A percentile compares a stretch with the other conserved stretches of the same genome.
phyloP scores from a whole-genome alignment of 2,888 invertebrate species.

The Rotaria socialis region DNA sequence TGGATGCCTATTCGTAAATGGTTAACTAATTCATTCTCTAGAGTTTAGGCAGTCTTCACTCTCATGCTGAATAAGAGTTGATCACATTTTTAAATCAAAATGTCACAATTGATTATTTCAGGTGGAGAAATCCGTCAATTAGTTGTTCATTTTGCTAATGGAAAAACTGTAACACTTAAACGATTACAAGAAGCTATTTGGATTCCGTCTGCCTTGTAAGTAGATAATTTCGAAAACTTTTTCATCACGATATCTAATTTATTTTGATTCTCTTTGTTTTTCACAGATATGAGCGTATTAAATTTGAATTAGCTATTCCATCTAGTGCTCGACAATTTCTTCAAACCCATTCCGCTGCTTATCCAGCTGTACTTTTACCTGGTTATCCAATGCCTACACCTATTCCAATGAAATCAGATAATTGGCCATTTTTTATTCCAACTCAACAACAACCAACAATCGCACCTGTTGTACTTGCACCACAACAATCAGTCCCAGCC shows the following conservation, averaged over 20 bases:
- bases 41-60: too few species aligned
- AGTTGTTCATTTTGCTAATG: slow-evolving; percentile 55
- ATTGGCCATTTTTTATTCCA: slow-evolving; percentile 19
- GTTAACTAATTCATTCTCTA: too few species aligned
- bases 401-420: background rate
- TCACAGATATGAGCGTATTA: slow-evolving; percentile 20
- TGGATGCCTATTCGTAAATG: too few species aligned
- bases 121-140: slow-evolving; percentile 51
- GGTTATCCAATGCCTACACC: slow-evolving; percentile 6
- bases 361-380: background rate
- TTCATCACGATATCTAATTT: slow-evolving; percentile 52
- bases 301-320: background rate
- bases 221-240: slow-evolving; percentile 50
- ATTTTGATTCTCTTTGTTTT: background rate
- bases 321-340: slow-evolving; percentile 34
- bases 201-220: slow-evolving; percentile 55
- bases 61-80: too few species aligned
- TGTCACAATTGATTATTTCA: background rate
- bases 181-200: slow-evolving; percentile 51
- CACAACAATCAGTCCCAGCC: background rate
- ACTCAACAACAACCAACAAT: background rate
- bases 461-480: background rate
- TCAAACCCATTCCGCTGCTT: background rate
- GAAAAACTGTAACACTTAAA: slow-evolving; percentile 51
- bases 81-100: too few species aligned